These are phyloP conservation scores for Drosophila parthenogenetica DNA, from an alignment of 2,888 invertebrate genomes.

Conservation along the genomic window DNA sequence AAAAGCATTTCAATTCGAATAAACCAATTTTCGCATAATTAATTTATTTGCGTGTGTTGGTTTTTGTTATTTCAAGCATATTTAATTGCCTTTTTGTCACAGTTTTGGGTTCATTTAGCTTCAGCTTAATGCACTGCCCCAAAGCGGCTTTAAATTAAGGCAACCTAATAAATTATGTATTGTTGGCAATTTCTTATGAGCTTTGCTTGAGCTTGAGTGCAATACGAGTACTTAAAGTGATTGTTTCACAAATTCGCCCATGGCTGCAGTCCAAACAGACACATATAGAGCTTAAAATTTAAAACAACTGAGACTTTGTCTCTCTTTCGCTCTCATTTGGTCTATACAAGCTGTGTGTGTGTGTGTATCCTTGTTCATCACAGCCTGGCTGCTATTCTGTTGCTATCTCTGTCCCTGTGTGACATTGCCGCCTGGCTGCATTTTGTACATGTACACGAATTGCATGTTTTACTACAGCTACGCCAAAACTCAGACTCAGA, in stretches of 20 bases:
- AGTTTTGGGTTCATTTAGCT: conserved; percentile 15
- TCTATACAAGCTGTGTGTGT: conserved; percentile 47
- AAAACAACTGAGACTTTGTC: conserved; percentile 9
- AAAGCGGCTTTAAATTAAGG: conserved; percentile 36
- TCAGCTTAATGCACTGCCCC: conserved; percentile 44
- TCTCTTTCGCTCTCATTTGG: conserved; percentile 32
- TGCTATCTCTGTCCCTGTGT: conserved; percentile 41
- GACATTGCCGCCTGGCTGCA: conserved; percentile 77
- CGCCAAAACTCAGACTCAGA: conserved; percentile 27
- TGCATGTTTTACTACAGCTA: conserved; percentile 66
- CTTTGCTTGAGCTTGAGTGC: conserved; percentile 36
- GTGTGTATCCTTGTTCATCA: neutral
- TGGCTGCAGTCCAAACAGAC: conserved; percentile 10
- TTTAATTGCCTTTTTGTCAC: neutral
- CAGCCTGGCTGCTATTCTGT: neutral
- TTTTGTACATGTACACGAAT: conserved; percentile 63
- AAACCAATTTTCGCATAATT: conserved; percentile 1
- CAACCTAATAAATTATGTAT: conserved; percentile 50
- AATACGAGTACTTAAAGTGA: conserved; percentile 32
- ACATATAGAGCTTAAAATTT: conserved; percentile 15
- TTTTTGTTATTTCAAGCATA: neutral
- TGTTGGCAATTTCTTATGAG: conserved; percentile 12
- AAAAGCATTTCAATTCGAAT: neutral
- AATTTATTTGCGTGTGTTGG: conserved; percentile 1
- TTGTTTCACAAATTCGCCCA: conserved; percentile 21